Evolutionary conservation across 2,797 vertebrate genomes (phyloP).

Genomic region (Capromys pilorides): DNA sequence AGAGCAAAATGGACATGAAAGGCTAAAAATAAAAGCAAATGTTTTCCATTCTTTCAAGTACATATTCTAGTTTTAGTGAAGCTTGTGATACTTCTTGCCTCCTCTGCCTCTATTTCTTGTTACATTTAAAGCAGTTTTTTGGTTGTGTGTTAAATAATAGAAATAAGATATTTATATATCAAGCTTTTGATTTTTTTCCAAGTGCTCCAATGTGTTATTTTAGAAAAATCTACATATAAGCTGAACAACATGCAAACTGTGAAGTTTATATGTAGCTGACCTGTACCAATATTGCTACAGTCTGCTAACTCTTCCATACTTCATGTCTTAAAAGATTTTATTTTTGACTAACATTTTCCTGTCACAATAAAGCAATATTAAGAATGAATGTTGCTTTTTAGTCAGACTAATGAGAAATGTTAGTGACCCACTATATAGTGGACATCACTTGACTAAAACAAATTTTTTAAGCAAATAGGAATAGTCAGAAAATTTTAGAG

Average conservation of each 20-base stretch:
- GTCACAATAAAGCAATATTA: constrained; percentile 55
- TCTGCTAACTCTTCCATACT: not conserved
- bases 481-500: not conserved
- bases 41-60: constrained; percentile 35
- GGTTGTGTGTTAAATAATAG: constrained; percentile 24
- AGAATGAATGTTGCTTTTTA: constrained; percentile 59
- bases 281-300: not conserved
- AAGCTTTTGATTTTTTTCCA: constrained; percentile 58
- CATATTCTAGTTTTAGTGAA: constrained; percentile 61
- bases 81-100: not conserved
- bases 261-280: not conserved
- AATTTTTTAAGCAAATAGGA: constrained; percentile 4
- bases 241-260: constrained; percentile 9
- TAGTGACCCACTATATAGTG: constrained; percentile 39
- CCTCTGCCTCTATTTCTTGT: constrained; percentile 53
- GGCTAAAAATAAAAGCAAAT: constrained; percentile 16
- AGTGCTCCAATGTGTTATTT: not conserved
- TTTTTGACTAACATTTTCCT: constrained; percentile 32
- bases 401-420: constrained; percentile 53
- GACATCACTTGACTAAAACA: not conserved
- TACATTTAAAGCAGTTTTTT: constrained; percentile 21
- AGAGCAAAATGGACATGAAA: constrained; percentile 30
- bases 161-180: constrained; percentile 20
- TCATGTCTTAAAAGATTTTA: not conserved
- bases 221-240: constrained; percentile 48